Conservation (phyloP, 1,140 invertebrate species). For the Halesus radiatus region DNA sequence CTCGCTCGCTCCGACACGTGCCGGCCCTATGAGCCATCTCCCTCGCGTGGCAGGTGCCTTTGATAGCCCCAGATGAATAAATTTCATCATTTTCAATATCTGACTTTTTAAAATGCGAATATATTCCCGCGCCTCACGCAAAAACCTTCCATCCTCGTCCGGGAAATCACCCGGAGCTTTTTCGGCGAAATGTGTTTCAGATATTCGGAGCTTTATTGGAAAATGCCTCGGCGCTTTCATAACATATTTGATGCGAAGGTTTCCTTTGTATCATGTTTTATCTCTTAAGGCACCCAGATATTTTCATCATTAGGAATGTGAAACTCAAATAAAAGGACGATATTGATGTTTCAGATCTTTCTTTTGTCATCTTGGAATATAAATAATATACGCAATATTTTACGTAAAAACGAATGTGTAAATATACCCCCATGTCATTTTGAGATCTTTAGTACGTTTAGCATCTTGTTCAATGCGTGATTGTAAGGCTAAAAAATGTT, state of each 20-base stretch:
- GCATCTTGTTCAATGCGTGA: no score
- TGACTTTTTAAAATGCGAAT: conserved; percentile 59
- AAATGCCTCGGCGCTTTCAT: conserved; percentile 17
- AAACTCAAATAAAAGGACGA: conserved; percentile 10
- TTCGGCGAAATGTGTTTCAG: conserved; percentile 33
- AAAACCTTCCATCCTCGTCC: conserved; percentile 22
- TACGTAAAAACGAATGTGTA: no score
- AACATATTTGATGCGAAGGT: conserved; percentile 30
- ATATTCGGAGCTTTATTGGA: conserved; percentile 39
- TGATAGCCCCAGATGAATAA: conserved; percentile 58
- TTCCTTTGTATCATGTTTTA: conserved; percentile 33
- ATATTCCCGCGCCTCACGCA: conserved; percentile 49
- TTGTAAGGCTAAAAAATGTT: no score
- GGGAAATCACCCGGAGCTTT: conserved; percentile 26
- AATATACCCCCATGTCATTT: no score
- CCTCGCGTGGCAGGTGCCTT: conserved; percentile 52
- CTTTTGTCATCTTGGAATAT: no score
- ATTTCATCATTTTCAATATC: conserved; percentile 59
- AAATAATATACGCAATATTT: no score
- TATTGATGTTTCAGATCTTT: no score
- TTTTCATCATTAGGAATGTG: conserved; percentile 24
- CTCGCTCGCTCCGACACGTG: conserved; percentile 29
- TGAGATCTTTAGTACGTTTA: no score
- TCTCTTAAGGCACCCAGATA: neutral
- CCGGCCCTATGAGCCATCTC: conserved; percentile 20